Evolutionary conservation across 2,797 vertebrate species (phyloP), one percentile per base, ranked within the genome.

Genomic region (Thunnus albacares): DNA sequence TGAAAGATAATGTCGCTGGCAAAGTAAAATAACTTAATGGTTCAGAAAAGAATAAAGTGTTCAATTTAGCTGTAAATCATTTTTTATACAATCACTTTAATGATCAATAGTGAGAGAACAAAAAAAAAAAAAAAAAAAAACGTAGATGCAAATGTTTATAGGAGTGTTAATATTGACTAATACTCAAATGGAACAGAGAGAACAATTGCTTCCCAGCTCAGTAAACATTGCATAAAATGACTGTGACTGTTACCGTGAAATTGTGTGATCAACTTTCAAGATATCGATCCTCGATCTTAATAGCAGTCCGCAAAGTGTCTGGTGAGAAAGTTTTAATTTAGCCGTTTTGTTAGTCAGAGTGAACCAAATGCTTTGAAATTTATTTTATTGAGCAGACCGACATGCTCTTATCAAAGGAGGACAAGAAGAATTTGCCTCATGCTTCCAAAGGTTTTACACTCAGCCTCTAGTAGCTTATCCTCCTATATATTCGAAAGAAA

Each of bases 191-290:
- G 83, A 92, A 87, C 79, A 83, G 88, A 73, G 66, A 89, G 82
- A 89, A 86, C 79, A 86, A 89, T 86, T 77, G 83, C 72, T 75
- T 81, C 82, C 81, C 81, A 76, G 83, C 87, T 90, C 83, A 43
- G 87, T 80, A 87, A 89, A 92, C 81, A 75, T 62, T 80, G 75
- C 66, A 75, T 78, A 84, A 87, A 92, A 91, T 71, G 53, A 74
- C 67, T 56, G 79, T 80, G 87, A 82, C 83, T 71, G 73, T 58
- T 71, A 83, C 79, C 68, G 80, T 81, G 90, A 91, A 93, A 93
- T 90, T 90, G 86, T 83, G 77, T 82, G 76, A 93, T 93, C 85
- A 79, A 83, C 81, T 84, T 82, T 92, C 75, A 86, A 89, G 76
- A 47, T 75, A 93, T 92, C 35, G 87, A 94, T 92, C 85, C 72